Evolutionary conservation across 1,140 invertebrate genomes (phyloP).

Genomic region (Drosophila ercepeae): DNA sequence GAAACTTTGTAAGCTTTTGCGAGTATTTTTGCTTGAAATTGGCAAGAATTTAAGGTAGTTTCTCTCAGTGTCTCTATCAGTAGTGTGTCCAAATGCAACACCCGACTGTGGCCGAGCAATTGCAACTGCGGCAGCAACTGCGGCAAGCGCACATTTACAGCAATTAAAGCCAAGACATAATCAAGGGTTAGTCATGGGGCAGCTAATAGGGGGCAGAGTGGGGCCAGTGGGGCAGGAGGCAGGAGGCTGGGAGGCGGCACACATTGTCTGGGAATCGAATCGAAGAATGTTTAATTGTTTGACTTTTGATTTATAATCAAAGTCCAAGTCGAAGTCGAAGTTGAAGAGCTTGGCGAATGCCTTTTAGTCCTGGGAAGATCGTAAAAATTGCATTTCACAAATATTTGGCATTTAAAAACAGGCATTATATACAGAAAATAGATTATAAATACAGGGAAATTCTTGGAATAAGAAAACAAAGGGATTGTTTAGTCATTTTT

Average conservation of each 20-base stretch:
- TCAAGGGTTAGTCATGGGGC: slow-evolving; percentile 17
- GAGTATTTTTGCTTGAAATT: no score
- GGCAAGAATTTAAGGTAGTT: not conserved
- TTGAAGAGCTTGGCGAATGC: slow-evolving; percentile 19
- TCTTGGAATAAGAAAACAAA: no score
- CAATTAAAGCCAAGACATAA: slow-evolving; percentile 52
- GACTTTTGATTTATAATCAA: slow-evolving; percentile 32
- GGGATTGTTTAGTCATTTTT: no score
- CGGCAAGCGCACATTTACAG: slow-evolving; percentile 48
- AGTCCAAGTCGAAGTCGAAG: not conserved
- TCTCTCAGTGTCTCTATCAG: slow-evolving; percentile 1
- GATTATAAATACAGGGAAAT: no score
- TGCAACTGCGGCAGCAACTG: slow-evolving; percentile 41
- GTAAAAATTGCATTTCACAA: not conserved
- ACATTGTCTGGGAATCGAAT: slow-evolving; percentile 45
- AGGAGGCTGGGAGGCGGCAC: slow-evolving; percentile 1
- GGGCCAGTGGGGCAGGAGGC: not conserved
- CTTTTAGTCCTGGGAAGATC: not conserved
- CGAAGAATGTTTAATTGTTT: slow-evolving; percentile 40
- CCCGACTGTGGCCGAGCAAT: slow-evolving; percentile 39
- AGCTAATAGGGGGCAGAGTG: not conserved
- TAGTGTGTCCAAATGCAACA: slow-evolving; percentile 43
- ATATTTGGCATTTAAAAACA: not conserved
- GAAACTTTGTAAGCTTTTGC: no score
- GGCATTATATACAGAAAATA: no score